Base-by-base conservation (phyloP, 2,888 invertebrate genomes). In the Geophilus truncorum region DNA sequence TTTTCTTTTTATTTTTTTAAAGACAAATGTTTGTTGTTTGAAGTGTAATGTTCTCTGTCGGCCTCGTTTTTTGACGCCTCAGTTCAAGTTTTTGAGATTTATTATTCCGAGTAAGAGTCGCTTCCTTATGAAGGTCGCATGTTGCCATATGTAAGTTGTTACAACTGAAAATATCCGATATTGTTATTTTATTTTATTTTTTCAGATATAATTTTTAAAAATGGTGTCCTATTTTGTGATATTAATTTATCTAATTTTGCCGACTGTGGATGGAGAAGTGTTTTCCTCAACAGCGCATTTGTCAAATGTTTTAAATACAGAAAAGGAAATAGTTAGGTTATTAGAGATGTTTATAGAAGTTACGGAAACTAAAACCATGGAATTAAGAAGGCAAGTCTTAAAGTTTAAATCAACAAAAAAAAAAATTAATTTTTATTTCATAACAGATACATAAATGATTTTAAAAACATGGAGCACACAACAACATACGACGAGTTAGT, bases 401-500 rank as follows among this genome's bases (percentile, higher is more conserved):
- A 40, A n/a, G 10, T 40, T 15, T 10, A n/a, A 40, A 40, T 40
- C n/a, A 0, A 40, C 12, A 40, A n/a, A 10, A 40, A n/a, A n/a
- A n/a, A n/a, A n/a, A n/a, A n/a, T 40, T 36, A 40, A 28, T 51
- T 12, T 80, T 40, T 5, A 75, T 78, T 25, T 80, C 21, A 10
- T 79, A 78, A 15, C 28, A 80, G 80, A 9, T 80, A 80, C 25
- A 34, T 80, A 12, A 9, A 78, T 6, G 30, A 78, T 79, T 80
- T 78, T 32, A 30, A 80, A 40, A 23, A 45, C n/a, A 40, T 80
- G 23, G 77, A 78, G 21, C 77, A 57, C 5, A 82, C 82, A 23
- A 80, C 79, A 10, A 81, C 78, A 6, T 82, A 83, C 18, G 80
- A 79, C 23, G 83, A 83, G 30, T 82, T 84, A 36, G 83, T 84